Percentiles rank a stretch among this genome's conserved stretches.
Conservation (phyloP, 1,140 invertebrate genomes). For the Platorchestia sp. region DNA sequence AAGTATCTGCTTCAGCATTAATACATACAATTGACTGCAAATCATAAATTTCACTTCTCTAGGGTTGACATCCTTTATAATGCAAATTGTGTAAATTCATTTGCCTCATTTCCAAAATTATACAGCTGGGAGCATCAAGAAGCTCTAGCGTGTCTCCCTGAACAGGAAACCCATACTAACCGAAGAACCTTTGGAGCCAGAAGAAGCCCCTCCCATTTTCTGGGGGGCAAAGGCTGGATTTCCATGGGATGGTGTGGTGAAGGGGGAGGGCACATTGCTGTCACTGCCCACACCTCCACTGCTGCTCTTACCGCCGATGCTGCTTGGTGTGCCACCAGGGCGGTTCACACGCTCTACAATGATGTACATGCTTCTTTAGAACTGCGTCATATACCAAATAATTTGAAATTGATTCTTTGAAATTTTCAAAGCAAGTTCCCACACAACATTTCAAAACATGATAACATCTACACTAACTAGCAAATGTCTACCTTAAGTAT, state of each 20-base stretch:
- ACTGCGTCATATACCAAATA: neutral
- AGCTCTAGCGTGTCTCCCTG: neutral
- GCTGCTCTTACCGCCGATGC: neutral
- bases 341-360: conserved; percentile 39
- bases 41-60: neutral
- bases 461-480: neutral
- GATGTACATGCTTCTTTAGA: neutral
- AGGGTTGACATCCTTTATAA: neutral
- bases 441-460: neutral
- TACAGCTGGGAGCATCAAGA: neutral
- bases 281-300: conserved; percentile 70
- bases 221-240: conserved; percentile 94
- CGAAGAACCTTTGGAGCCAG: conserved; percentile 74
- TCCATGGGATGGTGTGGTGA: conserved; percentile 88
- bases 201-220: conserved; percentile 85
- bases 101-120: neutral
- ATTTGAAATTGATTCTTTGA: neutral
- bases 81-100: neutral
- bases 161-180: conserved; percentile 55
- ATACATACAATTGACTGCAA: too few relatives aligned
- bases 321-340: neutral
- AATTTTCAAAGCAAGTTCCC: neutral
- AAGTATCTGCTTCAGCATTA: too few relatives aligned
- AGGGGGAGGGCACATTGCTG: conserved; percentile 79
- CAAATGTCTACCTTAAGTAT: neutral